Conservation (phyloP, 2,888 invertebrate genomes). For the Orchestes rusci region DNA sequence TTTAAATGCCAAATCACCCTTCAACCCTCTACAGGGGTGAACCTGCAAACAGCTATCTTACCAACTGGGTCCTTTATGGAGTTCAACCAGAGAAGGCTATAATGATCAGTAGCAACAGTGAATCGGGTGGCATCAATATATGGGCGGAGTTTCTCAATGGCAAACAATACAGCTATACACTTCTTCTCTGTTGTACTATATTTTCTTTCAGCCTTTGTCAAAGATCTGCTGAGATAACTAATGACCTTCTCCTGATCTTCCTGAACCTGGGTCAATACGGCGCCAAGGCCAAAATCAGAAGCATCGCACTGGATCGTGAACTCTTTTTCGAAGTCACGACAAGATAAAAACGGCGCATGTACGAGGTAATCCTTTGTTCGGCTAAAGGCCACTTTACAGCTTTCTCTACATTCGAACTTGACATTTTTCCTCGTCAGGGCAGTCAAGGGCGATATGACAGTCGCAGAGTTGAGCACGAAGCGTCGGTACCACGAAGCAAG, state of each 20-base stretch:
- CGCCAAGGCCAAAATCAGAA: too few species aligned
- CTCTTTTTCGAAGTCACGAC: neutral
- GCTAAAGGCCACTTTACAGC: neutral
- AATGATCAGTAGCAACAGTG: conserved; percentile 23
- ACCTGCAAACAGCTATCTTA: too few species aligned
- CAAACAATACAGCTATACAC: conserved; percentile 20
- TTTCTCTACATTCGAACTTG: neutral
- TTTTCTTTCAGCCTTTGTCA: conserved; percentile 22
- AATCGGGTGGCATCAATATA: conserved; percentile 23
- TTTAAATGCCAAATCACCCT: too few species aligned
- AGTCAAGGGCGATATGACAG: neutral
- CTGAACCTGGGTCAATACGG: too few species aligned
- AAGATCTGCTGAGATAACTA: conserved; percentile 18
- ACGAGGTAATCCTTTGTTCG: neutral
- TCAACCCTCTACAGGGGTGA: too few species aligned
- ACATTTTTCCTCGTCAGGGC: neutral
- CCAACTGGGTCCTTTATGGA: neutral
- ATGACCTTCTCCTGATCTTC: too few species aligned
- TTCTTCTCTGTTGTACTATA: conserved; percentile 20
- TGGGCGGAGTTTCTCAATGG: conserved; percentile 21
- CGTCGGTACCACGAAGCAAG: neutral
- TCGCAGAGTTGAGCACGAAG: neutral
- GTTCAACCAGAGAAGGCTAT: too few species aligned
- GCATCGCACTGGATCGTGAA: too few species aligned
- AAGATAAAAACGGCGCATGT: neutral